Conservation (phyloP, 2,888 invertebrate genomes). For the Temnothorax unifasciatus region DNA sequence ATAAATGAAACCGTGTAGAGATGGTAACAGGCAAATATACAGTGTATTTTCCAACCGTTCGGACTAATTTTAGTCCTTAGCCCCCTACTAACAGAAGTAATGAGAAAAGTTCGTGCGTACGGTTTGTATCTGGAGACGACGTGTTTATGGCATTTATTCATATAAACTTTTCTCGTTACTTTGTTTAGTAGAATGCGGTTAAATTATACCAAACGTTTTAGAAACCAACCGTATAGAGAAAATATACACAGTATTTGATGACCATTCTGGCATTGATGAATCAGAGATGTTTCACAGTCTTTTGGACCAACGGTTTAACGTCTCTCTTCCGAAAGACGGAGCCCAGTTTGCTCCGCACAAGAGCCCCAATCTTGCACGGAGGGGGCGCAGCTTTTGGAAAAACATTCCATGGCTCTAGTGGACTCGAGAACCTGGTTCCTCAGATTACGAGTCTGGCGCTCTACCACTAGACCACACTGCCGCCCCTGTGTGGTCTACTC, state of each 20-base stretch:
- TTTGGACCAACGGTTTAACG: no score
- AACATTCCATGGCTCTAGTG: no score
- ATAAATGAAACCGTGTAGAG: conserved; percentile 55
- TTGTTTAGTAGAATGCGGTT: background rate
- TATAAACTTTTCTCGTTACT: conserved; percentile 26
- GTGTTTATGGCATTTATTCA: background rate
- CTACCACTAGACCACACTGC: no score
- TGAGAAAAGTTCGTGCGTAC: background rate
- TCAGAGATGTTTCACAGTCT: no score
- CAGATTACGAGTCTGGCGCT: no score
- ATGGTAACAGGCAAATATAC: conserved; percentile 72
- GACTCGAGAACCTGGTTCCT: no score
- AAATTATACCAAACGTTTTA: conserved; percentile 22
- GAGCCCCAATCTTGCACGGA: no score
- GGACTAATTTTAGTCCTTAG: conserved; percentile 24
- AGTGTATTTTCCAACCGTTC: conserved; percentile 35
- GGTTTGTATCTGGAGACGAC: background rate
- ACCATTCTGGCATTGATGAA: no score
- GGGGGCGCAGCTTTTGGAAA: no score
- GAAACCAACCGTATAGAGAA: conserved; percentile 28
- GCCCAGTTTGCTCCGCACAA: no score
- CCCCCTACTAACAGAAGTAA: background rate
- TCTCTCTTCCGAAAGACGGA: no score
- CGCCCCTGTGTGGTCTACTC: no score
- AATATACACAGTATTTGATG: conserved; percentile 15